phyloP scores from a whole-genome alignment of 2,888 invertebrate genomes.

The Cynaeus angustus region DNA sequence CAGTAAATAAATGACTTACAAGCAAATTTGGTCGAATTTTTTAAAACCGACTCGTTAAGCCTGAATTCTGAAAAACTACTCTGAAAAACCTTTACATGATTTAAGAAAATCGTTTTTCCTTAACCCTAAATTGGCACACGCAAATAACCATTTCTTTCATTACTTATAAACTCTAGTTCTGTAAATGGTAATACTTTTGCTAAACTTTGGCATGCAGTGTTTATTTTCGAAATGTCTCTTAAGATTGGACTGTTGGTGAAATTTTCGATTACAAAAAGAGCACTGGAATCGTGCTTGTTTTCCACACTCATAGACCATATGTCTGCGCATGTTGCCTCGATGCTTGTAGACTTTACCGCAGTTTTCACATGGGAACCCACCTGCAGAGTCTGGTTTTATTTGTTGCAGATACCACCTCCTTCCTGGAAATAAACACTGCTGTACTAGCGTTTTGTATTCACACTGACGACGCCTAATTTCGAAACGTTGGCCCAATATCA shows the following conservation, averaged over 20 bases:
- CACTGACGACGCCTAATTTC: conserved; percentile 54
- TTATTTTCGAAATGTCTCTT: conserved; percentile 70
- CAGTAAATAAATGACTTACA: conserved; percentile 15
- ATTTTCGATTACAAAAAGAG: conserved; percentile 74
- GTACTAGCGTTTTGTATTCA: conserved; percentile 63
- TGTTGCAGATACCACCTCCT: conserved; percentile 65
- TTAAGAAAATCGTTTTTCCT: conserved; percentile 10
- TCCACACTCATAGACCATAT: conserved; percentile 79
- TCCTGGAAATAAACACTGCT: conserved; percentile 71
- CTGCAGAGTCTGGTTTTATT: conserved; percentile 62
- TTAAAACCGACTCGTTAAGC: not conserved
- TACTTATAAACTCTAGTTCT: conserved; percentile 56
- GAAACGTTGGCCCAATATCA: conserved; percentile 56
- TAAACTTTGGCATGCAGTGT: conserved; percentile 64
- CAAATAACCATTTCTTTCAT: conserved; percentile 2
- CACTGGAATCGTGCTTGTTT: conserved; percentile 70
- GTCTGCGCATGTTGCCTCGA: conserved; percentile 83
- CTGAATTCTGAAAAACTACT: conserved; percentile 4
- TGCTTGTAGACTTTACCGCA: conserved; percentile 90
- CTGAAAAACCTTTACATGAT: not conserved
- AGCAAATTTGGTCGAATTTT: not conserved
- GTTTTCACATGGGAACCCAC: conserved; percentile 75
- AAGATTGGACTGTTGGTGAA: conserved; percentile 72
- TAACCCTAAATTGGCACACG: conserved; percentile 34
- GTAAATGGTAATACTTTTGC: conserved; percentile 65